A percentile compares a stretch with the other conserved stretches of the same genome.
Conservation (phyloP, 2,113 vertebrate genomes). For the Cottus gobio region DNA sequence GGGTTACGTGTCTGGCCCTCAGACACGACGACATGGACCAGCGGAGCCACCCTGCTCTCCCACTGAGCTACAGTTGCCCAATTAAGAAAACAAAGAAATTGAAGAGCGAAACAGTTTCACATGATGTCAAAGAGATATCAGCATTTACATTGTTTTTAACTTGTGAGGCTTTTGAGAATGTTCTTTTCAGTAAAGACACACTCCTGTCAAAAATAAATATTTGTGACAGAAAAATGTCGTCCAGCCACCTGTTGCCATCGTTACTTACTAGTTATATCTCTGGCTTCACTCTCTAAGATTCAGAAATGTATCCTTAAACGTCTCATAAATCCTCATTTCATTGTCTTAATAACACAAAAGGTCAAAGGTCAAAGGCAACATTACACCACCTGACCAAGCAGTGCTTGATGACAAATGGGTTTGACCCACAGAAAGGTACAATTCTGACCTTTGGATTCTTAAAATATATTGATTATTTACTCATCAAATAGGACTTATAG, state of each 20-base stretch:
- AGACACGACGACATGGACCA: too few relatives aligned
- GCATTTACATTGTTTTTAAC: neutral
- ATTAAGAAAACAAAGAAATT: neutral
- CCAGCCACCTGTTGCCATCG: slow-evolving; percentile 8
- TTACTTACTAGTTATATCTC: neutral
- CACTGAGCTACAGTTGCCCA: too few relatives aligned
- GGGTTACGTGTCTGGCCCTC: too few relatives aligned
- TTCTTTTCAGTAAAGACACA: neutral
- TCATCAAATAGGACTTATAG: neutral
- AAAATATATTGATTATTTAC: neutral
- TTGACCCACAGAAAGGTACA: neutral
- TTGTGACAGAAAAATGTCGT: neutral
- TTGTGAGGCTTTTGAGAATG: neutral
- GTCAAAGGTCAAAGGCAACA: neutral
- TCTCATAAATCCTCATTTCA: neutral
- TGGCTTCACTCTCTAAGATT: neutral
- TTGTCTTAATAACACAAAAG: neutral
- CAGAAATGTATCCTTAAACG: neutral
- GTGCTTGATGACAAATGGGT: neutral
- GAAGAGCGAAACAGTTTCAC: neutral
- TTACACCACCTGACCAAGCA: neutral
- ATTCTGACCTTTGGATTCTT: neutral
- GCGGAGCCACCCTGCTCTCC: too few relatives aligned
- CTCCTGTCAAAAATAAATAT: neutral
- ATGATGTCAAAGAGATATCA: neutral